Percentiles rank a stretch among this genome's conserved stretches.
These are phyloP conservation scores for Adoxophyes honmai DNA, from an alignment of 1,140 invertebrate genomes.

Conservation along the genomic window DNA sequence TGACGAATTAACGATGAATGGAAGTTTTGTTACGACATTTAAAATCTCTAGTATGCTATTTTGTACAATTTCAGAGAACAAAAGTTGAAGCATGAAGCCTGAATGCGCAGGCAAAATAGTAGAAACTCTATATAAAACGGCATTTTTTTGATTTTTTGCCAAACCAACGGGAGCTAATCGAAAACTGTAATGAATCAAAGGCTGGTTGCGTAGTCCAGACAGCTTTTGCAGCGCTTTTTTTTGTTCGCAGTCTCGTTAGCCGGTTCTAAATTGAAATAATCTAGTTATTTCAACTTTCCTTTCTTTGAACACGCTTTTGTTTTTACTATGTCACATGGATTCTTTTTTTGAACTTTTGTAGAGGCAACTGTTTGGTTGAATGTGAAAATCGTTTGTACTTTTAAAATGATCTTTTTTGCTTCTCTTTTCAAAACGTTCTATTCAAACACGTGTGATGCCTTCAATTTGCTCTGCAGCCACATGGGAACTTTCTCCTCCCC, in stretches of 20 bases:
- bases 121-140: constrained; percentile 11
- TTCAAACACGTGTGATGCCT: no score
- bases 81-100: constrained; percentile 4
- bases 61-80: neutral
- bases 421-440: no score
- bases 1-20: no score
- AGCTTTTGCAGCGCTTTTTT: constrained; percentile 50
- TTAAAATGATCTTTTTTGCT: no score
- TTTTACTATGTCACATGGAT: constrained; percentile 18
- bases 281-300: constrained; percentile 47
- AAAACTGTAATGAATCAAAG: constrained; percentile 73
- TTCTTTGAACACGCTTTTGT: constrained; percentile 11
- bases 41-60: no score
- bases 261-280: constrained; percentile 58
- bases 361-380: neutral
- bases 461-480: no score
- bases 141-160: constrained; percentile 6
- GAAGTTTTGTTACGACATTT: no score
- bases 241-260: constrained; percentile 54
- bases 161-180: constrained; percentile 52
- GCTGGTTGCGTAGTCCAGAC: constrained; percentile 56
- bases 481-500: no score
- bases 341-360: neutral
- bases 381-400: no score
- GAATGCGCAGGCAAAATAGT: neutral